A percentile compares a stretch with the other conserved stretches of the same genome.
Evolutionary conservation across 64 coral and sea anemone species (phyloP).

Genomic region (Montipora cactus): DNA sequence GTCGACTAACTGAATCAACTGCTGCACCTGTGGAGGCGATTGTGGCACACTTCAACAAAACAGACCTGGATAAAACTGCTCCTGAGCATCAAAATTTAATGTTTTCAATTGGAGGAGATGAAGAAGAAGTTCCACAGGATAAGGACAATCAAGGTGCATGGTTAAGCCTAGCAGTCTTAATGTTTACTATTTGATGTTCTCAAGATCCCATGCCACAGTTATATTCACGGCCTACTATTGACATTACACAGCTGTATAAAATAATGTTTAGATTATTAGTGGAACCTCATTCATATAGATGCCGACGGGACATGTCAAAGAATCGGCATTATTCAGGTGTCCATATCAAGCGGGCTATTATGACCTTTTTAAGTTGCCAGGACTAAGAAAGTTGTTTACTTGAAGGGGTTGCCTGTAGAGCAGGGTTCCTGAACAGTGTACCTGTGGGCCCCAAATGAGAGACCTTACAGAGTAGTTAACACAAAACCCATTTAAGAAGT

Average conservation of each 20-base stretch:
- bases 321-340: no score
- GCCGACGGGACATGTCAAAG: no score
- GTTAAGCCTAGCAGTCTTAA: background rate
- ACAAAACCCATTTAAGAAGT: no score
- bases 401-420: background rate
- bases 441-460: no score
- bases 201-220: background rate
- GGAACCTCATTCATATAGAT: background rate
- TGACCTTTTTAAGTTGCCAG: no score
- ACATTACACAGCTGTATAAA: background rate
- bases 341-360: no score
- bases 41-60: background rate
- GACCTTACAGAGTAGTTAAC: no score
- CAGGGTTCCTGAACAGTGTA: no score
- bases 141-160: background rate
- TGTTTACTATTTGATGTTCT: background rate
- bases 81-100: background rate
- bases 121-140: background rate
- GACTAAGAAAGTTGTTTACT: background rate
- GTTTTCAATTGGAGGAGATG: background rate
- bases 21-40: background rate
- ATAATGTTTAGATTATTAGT: background rate
- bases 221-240: background rate
- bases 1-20: background rate
- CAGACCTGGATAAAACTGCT: background rate